phyloP scores from a whole-genome alignment of 2,113 vertebrate species.

The Strix uralensis region DNA sequence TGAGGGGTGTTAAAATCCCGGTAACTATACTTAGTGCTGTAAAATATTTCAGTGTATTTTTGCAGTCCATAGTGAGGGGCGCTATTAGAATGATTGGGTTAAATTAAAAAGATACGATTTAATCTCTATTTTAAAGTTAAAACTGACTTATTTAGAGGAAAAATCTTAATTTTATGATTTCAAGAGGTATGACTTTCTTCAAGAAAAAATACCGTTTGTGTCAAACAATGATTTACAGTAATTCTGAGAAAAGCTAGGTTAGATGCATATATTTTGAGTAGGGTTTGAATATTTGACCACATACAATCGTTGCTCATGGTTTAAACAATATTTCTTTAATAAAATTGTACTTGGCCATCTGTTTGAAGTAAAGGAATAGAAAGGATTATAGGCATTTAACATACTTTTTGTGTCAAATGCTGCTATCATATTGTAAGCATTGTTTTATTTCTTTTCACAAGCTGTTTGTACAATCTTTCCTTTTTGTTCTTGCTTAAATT shows the following conservation, averaged over 20 bases:
- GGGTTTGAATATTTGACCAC: background rate
- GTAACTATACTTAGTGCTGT: fast-evolving
- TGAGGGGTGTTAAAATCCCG: background rate
- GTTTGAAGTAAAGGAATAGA: background rate
- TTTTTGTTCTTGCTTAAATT: background rate
- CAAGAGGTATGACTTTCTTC: background rate
- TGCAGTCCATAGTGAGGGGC: background rate
- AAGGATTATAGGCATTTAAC: background rate
- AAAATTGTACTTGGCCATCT: fast-evolving
- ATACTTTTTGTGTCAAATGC: fast-evolving
- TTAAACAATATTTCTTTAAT: background rate
- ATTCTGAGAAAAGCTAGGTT: background rate
- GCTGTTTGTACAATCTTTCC: background rate
- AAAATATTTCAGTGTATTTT: fast-evolving
- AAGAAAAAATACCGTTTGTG: fast-evolving
- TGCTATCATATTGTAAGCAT: fast-evolving
- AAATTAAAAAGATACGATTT: fast-evolving
- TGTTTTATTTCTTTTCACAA: background rate
- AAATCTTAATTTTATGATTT: fast-evolving
- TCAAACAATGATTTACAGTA: background rate
- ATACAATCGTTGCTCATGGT: fast-evolving
- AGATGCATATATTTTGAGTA: background rate
- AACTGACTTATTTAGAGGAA: background rate
- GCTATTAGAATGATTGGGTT: fast-evolving
- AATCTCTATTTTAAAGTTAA: background rate